Percentiles rank a stretch among this genome's conserved stretches.
These are phyloP conservation scores for Thryonomys swinderianus DNA, from an alignment of 2,113 vertebrate species.

Conservation along the genomic window DNA sequence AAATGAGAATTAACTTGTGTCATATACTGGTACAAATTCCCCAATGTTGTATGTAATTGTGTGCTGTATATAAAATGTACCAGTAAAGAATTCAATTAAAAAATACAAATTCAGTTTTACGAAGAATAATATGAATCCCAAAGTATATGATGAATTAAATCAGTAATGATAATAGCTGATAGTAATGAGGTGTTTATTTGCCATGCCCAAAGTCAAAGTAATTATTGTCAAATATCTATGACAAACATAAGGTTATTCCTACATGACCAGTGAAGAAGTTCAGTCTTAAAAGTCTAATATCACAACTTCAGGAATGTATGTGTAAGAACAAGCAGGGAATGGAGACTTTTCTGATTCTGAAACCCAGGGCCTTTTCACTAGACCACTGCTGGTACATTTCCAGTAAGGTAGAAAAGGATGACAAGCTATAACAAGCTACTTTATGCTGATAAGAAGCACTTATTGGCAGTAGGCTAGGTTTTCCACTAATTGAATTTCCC, in stretches of 20 bases:
- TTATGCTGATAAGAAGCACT: background rate
- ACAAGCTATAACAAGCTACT: background rate
- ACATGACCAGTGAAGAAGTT: background rate
- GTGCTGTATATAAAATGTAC: no score
- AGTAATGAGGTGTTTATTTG: background rate
- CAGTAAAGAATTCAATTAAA: no score
- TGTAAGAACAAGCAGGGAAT: background rate
- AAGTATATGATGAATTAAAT: background rate
- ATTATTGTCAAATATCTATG: background rate
- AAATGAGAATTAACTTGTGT: no score
- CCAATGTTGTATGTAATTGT: no score
- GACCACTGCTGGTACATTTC: background rate
- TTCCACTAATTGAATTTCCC: background rate
- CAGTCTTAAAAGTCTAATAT: background rate
- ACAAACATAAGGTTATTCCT: background rate
- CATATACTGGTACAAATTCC: no score
- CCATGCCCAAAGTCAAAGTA: background rate
- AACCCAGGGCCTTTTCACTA: background rate
- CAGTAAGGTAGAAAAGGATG: background rate
- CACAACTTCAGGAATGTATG: background rate
- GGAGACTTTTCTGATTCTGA: background rate
- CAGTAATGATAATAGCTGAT: background rate
- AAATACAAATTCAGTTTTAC: conserved; percentile 21
- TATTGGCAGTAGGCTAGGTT: background rate
- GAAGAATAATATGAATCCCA: background rate